phyloP scores from a whole-genome alignment of 2,113 vertebrate genomes.

The Saccopteryx bilineata region DNA sequence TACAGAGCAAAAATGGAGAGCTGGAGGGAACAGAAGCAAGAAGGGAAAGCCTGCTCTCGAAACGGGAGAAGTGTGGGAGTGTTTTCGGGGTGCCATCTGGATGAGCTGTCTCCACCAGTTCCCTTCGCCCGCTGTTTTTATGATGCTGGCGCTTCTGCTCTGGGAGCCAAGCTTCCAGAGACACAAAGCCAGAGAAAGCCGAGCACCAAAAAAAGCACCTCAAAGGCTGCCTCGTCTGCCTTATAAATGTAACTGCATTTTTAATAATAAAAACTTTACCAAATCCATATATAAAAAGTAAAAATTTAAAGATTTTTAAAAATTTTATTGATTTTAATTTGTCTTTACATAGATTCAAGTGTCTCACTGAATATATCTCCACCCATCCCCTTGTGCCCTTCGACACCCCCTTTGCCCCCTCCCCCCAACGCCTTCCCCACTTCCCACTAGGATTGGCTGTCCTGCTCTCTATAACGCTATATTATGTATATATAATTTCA shows the following conservation, averaged over 20 bases:
- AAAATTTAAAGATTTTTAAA: background rate
- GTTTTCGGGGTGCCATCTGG: background rate
- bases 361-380: too few relatives aligned
- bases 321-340: too few relatives aligned
- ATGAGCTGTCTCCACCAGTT: background rate
- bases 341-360: too few relatives aligned
- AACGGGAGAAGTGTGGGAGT: rapidly evolving
- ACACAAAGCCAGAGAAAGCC: background rate
- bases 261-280: background rate
- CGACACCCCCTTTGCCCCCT: too few relatives aligned
- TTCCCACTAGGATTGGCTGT: too few relatives aligned
- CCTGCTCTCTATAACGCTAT: too few relatives aligned
- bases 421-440: too few relatives aligned
- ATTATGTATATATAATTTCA: too few relatives aligned
- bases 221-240: background rate
- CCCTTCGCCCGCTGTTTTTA: background rate
- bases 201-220: background rate
- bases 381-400: too few relatives aligned
- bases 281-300: background rate
- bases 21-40: background rate
- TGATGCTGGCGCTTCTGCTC: background rate
- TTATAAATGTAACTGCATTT: background rate
- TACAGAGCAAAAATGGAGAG: background rate
- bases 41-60: background rate
- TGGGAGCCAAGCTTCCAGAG: background rate